A percentile compares a stretch with the other conserved stretches of the same genome.
These are phyloP conservation scores for Seriola rivoliana DNA, from an alignment of 2,113 vertebrate species.

Conservation along the genomic window DNA sequence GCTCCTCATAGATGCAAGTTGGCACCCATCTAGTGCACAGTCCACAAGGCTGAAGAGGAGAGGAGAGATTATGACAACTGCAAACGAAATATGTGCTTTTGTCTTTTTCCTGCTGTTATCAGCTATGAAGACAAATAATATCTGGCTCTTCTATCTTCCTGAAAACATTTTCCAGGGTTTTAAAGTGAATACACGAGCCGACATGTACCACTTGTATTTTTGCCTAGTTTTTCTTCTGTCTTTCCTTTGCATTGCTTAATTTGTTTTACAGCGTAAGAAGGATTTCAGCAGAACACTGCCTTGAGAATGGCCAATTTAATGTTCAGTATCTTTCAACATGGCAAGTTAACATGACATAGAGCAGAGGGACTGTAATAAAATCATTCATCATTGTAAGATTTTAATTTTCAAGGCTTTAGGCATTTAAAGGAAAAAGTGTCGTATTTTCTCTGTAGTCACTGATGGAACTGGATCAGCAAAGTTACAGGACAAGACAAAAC, in stretches of 20 bases:
- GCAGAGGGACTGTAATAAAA: neutral
- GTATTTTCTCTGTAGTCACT: constrained; percentile 50
- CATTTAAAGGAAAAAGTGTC: neutral
- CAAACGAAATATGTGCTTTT: neutral
- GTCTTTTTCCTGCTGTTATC: neutral
- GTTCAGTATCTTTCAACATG: neutral
- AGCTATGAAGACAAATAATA: neutral
- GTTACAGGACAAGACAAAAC: neutral
- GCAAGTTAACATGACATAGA: neutral
- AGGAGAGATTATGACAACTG: neutral
- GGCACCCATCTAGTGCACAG: constrained; percentile 64
- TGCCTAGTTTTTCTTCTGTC: neutral
- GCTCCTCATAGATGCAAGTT: constrained; percentile 44
- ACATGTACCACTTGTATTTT: neutral
- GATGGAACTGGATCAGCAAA: too few relatives aligned
- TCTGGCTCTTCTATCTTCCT: neutral
- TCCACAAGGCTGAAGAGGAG: constrained; percentile 79
- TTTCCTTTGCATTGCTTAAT: neutral
- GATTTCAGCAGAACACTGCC: too few relatives aligned
- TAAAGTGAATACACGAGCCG: neutral
- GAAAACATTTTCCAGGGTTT: neutral
- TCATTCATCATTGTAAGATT: neutral
- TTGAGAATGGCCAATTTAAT: neutral
- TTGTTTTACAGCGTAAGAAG: neutral
- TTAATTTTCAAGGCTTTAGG: neutral